phyloP scores from a whole-genome alignment of 1,140 invertebrate species.

The Drosophila pectinifera region DNA sequence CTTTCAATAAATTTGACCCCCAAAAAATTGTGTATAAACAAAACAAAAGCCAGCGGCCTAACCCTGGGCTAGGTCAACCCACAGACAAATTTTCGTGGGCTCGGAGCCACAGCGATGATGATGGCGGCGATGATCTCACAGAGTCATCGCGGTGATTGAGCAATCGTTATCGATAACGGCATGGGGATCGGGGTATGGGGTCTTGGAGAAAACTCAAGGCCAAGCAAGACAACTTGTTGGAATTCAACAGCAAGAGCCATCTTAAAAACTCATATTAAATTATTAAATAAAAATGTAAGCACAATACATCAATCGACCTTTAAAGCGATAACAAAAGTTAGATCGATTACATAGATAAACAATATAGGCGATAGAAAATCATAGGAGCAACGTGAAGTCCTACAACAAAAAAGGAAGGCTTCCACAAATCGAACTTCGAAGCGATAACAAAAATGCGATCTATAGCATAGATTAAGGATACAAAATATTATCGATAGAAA shows the following conservation, averaged over 20 bases:
- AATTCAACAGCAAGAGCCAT: too few species aligned
- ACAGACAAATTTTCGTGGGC: constrained; percentile 9
- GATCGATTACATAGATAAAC: too few species aligned
- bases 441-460: too few species aligned
- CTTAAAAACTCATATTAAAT: background rate
- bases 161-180: constrained; percentile 16
- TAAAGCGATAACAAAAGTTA: too few species aligned
- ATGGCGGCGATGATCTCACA: constrained; percentile 24
- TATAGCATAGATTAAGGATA: too few species aligned
- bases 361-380: too few species aligned
- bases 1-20: constrained; percentile 66
- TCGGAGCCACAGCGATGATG: background rate
- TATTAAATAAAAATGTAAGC: background rate
- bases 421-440: too few species aligned
- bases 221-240: constrained; percentile 3
- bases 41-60: constrained; percentile 47
- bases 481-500: too few species aligned
- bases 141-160: constrained; percentile 11
- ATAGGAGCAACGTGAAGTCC: too few species aligned
- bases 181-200: background rate
- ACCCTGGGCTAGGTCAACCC: constrained; percentile 54
- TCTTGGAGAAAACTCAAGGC: background rate
- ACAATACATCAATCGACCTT: too few species aligned
- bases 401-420: too few species aligned
- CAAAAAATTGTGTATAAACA: constrained; percentile 60